These are phyloP conservation scores for Brachyopa scutellaris DNA, from an alignment of 2,888 invertebrate species.

Conservation along the genomic window DNA sequence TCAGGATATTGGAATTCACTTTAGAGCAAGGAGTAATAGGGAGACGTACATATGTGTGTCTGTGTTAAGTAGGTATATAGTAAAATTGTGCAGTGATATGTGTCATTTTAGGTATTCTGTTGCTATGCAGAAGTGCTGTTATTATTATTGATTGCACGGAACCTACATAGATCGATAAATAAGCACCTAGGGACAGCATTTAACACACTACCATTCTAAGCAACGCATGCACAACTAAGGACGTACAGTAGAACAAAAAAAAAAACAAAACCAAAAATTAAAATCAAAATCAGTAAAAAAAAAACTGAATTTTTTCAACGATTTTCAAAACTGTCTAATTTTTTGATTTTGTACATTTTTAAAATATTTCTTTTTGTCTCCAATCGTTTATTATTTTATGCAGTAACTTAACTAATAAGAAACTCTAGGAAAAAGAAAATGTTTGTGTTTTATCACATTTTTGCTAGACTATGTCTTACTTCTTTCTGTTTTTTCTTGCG, in stretches of 20 bases:
- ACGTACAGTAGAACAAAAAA: neutral
- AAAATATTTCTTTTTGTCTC: slow-evolving; percentile 30
- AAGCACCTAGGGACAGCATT: slow-evolving; percentile 25
- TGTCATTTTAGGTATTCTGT: slow-evolving; percentile 32
- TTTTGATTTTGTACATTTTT: slow-evolving; percentile 54
- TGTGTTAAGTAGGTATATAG: slow-evolving; percentile 3
- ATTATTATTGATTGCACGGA: slow-evolving; percentile 27
- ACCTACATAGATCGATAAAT: slow-evolving; percentile 28
- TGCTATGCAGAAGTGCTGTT: slow-evolving; percentile 31
- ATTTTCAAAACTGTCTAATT: slow-evolving; percentile 44
- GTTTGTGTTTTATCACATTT: too few species aligned
- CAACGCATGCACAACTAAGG: slow-evolving; percentile 46
- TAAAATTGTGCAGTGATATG: slow-evolving; percentile 22
- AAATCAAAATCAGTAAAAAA: slow-evolving; percentile 20
- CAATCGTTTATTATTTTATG: slow-evolving; percentile 36
- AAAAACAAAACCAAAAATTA: slow-evolving; percentile 7
- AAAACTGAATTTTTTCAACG: neutral
- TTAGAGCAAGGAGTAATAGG: slow-evolving; percentile 23
- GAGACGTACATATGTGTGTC: too few species aligned
- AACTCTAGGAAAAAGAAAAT: slow-evolving; percentile 52
- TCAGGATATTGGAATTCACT: neutral
- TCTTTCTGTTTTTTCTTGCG: slow-evolving; percentile 99
- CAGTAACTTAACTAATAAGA: slow-evolving; percentile 60
- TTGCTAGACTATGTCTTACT: slow-evolving; percentile 88
- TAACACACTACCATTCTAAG: slow-evolving; percentile 11